Base-by-base conservation (phyloP, 2,888 invertebrate genomes). In the Tribolium freemani region DNA sequence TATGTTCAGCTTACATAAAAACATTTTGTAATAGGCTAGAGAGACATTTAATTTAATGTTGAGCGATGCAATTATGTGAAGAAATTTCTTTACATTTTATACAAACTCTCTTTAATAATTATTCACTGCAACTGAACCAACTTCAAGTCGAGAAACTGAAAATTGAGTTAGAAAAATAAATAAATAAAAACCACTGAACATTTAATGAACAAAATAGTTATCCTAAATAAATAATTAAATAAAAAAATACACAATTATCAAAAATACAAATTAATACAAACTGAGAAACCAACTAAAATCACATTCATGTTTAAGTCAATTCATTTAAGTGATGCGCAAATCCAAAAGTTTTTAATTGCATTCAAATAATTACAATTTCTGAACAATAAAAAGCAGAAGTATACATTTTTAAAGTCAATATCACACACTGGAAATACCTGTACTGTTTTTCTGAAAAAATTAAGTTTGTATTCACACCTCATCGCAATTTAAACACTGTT, bases 371-470 rank as follows among this genome's bases (percentile, higher is more conserved):
- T 79, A 81, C 77, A 80, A 76, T 79, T 81, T 78, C 79, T 78
- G 79, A 78, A 81, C 79, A 79, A 77, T 82, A 80, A 81, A 81
- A 83, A 83, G 82, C 80, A 76, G 75, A 76, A 80, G 80, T 82
- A 81, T 82, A 83, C 81, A 80, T 80, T 77, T 67, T 76, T 67
- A 79, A 77, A 77, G 76, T 79, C 78, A 77, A 72, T 82, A 84
- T 84, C 84, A 84, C 84, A 79, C 84, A 83, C 82, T 83, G 81
- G 78, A 79, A 84, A 81, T 84, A 83, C 83, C 82, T 83, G 83
- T 83, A 83, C 81, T 77, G 74, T 77, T 80, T 74, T 53, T 53
- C 46, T 64, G 45, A 63, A 70, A 54, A 56, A 56, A 48, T 10
- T 8, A 50, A n/a, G 8, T 48, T 30, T 30, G 30, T 50, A 54